Base-by-base conservation (phyloP, 1,140 invertebrate species). In the Lasioglossum baleicum region DNA sequence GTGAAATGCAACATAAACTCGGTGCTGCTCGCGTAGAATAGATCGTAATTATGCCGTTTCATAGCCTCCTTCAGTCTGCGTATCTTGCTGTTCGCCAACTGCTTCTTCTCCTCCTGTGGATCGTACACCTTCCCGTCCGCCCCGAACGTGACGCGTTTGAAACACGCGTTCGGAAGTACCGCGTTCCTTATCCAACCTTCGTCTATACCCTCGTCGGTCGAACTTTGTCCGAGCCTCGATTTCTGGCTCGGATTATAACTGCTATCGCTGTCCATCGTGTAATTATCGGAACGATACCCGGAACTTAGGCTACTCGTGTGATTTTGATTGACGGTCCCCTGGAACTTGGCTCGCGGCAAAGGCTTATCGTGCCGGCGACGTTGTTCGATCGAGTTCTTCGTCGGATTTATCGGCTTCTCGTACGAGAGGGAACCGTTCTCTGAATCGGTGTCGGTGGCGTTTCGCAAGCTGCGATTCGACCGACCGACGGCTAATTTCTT, bases 1-100 rank as follows among this genome's bases (percentile, higher is more conserved):
- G 93, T 94, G 85, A 96, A 96, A 70, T 95, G 93, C 22, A 91
- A 90, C 94, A 95, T 95, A 75, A 96, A 96, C 31, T 88, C 90
- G 11, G 90, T 84, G 7, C 95, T 96, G 85, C 94, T 95, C 2
- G 95, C 90, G 86, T 95, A 96, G 61, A 93, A 93, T 7, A 93
- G 77, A 86, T 94, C 92, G 88, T 92, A 91, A 81, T 92, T 88
- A 87, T 91, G 83, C 67, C 85, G 89, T 81, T 90, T 84, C 87
- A 88, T 82, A 79, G 85, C 92, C 53, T 90, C 89, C 88, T 91
- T 93, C 58, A 94, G 91, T 51, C 90, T 89, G 20, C 88, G 89
- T 83, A 93, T 94, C 75, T 92, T 93, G 81, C 88, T 93, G 31
- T 70, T 92, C 69, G 81, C 56, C 58, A 76, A 68, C 7, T 80